Evolutionary conservation across 2,797 vertebrate species (phyloP), one percentile per base, ranked within the genome.

Genomic region (Lagorchestes hirsutus): DNA sequence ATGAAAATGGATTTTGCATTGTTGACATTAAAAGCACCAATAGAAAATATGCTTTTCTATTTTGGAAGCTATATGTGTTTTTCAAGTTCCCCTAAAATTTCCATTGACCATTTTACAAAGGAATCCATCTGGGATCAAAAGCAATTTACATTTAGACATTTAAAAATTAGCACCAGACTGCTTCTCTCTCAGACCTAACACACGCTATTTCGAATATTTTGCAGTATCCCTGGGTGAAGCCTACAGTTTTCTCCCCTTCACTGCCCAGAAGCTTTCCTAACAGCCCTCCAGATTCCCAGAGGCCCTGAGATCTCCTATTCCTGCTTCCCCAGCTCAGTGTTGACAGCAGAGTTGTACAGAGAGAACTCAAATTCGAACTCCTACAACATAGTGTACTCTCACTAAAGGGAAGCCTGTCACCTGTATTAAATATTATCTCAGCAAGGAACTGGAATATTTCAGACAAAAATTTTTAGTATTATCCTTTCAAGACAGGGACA

Each of bases 61-160:
- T 54, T 91, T 56, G 54, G 91, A 94, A 94, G 13, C 55, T 94
- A 54, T 93, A 90, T 54, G 55, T 91, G 59, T 52, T 94, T 82
- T 82, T 82, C 62, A 90, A 90, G 52, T 6, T 82, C 40, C 52
- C 52, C 90, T 59, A 34, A 92, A 90, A 24, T 24, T 91, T 34
- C 55, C 29, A n/a, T 74, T 56, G 46, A 22, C 55, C 58, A 93
- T 92, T 91, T 82, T 52, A 87, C 29, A 91, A 29, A 40, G n/a
- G 18, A 82, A 40, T 50, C 92, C 92, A 54, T 92, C 50, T 93
- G 16, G 92, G 28, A 54, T 94, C 58, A 56, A 91, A 92, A 91
- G 28, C 28, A 92, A 92, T 90, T 93, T 95, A 24, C 4, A 52
- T 50, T 94, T 93, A 91, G 92, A 13, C 52, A 62, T 87, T 92